These are phyloP conservation scores for Grammomys surdaster DNA, from an alignment of 2,113 vertebrate species.

Conservation along the genomic window DNA sequence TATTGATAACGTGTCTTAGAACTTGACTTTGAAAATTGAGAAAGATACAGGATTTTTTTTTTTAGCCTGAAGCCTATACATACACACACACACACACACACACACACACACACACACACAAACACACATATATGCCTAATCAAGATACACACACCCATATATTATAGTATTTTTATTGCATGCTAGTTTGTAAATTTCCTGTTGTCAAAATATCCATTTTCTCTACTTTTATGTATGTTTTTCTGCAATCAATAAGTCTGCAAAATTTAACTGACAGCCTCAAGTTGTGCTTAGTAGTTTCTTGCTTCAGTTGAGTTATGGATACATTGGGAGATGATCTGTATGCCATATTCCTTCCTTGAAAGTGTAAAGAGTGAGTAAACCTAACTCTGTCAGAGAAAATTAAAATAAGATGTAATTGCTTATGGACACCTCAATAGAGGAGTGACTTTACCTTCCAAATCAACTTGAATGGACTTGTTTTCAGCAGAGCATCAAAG, in stretches of 20 bases:
- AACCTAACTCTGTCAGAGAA: conserved; percentile 46
- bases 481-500: conserved; percentile 22
- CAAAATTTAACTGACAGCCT: not conserved
- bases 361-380: not conserved
- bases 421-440: not conserved
- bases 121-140: not conserved
- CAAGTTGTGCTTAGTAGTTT: not conserved
- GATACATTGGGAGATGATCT: not conserved
- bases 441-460: not conserved
- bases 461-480: not conserved
- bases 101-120: no score
- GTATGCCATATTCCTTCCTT: not conserved
- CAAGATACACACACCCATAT: not conserved
- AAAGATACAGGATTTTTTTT: conserved; percentile 20
- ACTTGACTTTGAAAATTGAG: conserved; percentile 62
- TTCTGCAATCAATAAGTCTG: conserved; percentile 12
- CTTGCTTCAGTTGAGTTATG: conserved; percentile 9
- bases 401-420: conserved; percentile 43
- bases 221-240: not conserved
- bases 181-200: conserved; percentile 37
- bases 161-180: not conserved
- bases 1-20: conserved; percentile 25
- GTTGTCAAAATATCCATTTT: not conserved
- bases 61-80: not conserved
- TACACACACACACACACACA: no score